Percentiles rank a stretch among this genome's conserved stretches.
These are phyloP conservation scores for Prenolepis imparis DNA, from an alignment of 2,888 invertebrate genomes.

Conservation along the genomic window DNA sequence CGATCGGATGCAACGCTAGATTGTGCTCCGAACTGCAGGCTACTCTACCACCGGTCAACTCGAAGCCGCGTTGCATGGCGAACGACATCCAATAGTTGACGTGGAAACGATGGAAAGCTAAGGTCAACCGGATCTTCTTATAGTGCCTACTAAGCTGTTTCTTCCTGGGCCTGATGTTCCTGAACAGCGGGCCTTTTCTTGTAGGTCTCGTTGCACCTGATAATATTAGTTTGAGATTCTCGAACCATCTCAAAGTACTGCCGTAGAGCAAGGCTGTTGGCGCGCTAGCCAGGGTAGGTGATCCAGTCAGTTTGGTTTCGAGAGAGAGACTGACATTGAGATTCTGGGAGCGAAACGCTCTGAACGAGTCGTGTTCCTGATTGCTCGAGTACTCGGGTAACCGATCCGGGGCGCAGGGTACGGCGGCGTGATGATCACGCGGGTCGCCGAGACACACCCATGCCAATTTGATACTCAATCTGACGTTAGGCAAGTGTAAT, in stretches of 20 bases:
- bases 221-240: constrained; percentile 96
- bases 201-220: constrained; percentile 98
- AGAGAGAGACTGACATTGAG: constrained; percentile 92
- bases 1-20: constrained; percentile 90
- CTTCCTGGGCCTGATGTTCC: constrained; percentile 94
- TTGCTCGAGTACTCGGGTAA: constrained; percentile 98
- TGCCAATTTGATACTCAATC: constrained; percentile 93
- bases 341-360: constrained; percentile 96
- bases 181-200: constrained; percentile 95
- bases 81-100: constrained; percentile 99
- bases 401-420: constrained; percentile 98
- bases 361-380: constrained; percentile 97
- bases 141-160: constrained; percentile 97
- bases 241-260: constrained; percentile 98
- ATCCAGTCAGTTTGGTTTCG: constrained; percentile 90
- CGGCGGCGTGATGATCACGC: constrained; percentile 97
- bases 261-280: constrained; percentile 95
- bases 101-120: constrained; percentile 95
- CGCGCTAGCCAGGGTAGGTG: constrained; percentile 86
- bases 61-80: constrained; percentile 96
- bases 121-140: constrained; percentile 93
- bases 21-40: constrained; percentile 94
- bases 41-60: constrained; percentile 93
- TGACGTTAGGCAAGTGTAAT: constrained; percentile 95
- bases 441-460: constrained; percentile 98